phyloP scores from a whole-genome alignment of 2,113 vertebrate genomes.

The Dicerorhinus sumatrensis region DNA sequence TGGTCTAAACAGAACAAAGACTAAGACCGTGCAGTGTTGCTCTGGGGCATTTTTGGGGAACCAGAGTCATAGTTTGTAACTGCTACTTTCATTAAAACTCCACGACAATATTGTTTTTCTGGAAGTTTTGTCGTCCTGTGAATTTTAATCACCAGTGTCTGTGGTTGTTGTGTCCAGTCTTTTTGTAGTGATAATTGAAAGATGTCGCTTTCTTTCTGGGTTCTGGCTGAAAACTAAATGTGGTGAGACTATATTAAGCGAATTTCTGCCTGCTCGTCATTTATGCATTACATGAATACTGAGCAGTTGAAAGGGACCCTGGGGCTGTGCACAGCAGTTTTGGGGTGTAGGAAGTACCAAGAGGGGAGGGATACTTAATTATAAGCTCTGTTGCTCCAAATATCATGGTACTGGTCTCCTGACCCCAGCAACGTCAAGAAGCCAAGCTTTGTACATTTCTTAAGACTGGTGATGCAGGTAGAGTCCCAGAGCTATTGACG shows the following conservation, averaged over 20 bases:
- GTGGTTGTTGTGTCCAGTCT: neutral
- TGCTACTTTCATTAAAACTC: neutral
- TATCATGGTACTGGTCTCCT: fast-evolving
- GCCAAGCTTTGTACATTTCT: fast-evolving
- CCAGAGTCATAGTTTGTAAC: fast-evolving
- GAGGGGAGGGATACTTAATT: fast-evolving
- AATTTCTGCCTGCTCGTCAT: neutral
- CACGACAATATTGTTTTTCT: fast-evolving
- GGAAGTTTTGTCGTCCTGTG: neutral
- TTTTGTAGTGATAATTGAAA: neutral
- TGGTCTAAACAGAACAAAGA: too few relatives aligned
- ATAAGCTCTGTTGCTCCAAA: fast-evolving
- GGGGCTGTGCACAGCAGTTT: neutral
- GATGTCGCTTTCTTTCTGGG: neutral
- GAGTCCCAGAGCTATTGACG: neutral
- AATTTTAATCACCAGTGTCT: neutral
- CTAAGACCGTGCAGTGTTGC: fast-evolving
- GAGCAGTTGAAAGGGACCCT: neutral
- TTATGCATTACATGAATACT: fast-evolving
- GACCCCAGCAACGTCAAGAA: fast-evolving
- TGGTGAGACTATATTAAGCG: neutral
- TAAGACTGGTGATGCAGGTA: neutral
- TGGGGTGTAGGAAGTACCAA: neutral
- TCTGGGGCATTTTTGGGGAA: neutral
- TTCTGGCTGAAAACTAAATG: neutral